Evolutionary conservation across 2,113 vertebrate genomes (phyloP).

Genomic region (Ammodytes dubius): DNA sequence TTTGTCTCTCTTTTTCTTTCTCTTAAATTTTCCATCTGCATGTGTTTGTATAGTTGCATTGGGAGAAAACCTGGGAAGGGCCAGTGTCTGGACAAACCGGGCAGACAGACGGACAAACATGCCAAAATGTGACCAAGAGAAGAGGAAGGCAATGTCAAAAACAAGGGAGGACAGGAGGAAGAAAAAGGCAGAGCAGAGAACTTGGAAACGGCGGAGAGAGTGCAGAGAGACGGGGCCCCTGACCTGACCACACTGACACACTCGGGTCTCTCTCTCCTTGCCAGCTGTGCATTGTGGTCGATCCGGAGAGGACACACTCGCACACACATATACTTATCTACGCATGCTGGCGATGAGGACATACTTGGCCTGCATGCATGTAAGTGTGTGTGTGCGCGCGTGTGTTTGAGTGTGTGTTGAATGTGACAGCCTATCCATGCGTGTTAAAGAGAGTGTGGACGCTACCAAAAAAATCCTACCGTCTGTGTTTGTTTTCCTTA

Average conservation of each 20-base stretch:
- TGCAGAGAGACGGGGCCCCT: constrained; percentile 73
- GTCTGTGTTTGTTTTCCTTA: constrained; percentile 73
- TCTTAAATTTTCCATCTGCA: constrained; percentile 29
- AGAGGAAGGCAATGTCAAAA: constrained; percentile 65
- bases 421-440: constrained; percentile 67
- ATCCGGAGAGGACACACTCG: constrained; percentile 70
- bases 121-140: constrained; percentile 72
- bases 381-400: constrained; percentile 36
- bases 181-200: constrained; percentile 42
- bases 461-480: constrained; percentile 55
- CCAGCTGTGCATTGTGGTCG: constrained; percentile 82
- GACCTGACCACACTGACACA: constrained; percentile 82
- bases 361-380: constrained; percentile 74
- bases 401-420: constrained; percentile 55
- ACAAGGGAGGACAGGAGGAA: constrained; percentile 68
- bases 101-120: constrained; percentile 66
- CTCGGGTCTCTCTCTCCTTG: constrained; percentile 75
- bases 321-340: constrained; percentile 81
- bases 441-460: constrained; percentile 63
- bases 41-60: constrained; percentile 66
- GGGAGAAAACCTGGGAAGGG: constrained; percentile 60
- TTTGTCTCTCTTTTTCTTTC: constrained; percentile 5
- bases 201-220: constrained; percentile 55
- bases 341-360: constrained; percentile 80
- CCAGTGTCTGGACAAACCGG: constrained; percentile 55